Conservation (phyloP, 2,888 invertebrate species). For the Drosophila pseudotalamancana region DNA sequence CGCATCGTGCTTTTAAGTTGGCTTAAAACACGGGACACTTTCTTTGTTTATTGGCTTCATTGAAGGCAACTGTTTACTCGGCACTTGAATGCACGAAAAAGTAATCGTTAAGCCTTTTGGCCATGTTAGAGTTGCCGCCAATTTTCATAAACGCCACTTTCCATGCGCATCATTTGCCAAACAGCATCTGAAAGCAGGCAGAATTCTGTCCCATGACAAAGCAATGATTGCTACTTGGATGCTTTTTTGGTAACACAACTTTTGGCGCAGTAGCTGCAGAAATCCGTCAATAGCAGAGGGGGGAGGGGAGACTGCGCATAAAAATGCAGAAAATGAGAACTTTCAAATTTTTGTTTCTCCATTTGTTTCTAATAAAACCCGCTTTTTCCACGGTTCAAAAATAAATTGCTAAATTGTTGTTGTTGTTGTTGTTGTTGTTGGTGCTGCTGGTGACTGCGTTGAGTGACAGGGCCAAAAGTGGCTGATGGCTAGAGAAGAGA, state of each 20-base stretch:
- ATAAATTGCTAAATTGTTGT: conserved; percentile 48
- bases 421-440: too few species aligned
- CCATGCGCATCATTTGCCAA: conserved; percentile 57
- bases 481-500: too few species aligned
- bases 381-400: conserved; percentile 60
- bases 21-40: conserved; percentile 44
- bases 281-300: conserved; percentile 28
- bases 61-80: conserved; percentile 33
- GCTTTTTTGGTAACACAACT: conserved; percentile 19
- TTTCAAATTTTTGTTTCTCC: conserved; percentile 64
- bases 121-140: conserved; percentile 26
- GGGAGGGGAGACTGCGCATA: conserved; percentile 15
- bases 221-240: conserved; percentile 14
- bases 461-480: conserved; percentile 51
- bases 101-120: conserved; percentile 31
- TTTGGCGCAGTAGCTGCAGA: conserved; percentile 46
- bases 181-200: conserved; percentile 55
- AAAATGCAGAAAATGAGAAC: conserved; percentile 44
- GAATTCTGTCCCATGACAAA: conserved; percentile 17
- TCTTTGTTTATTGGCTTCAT: conserved; percentile 50
- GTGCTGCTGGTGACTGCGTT: conserved; percentile 29
- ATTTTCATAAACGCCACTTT: conserved; percentile 71
- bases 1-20: conserved; percentile 24
- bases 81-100: conserved; percentile 46
- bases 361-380: conserved; percentile 69